A percentile compares a stretch with the other conserved stretches of the same genome.
Evolutionary conservation across 2,113 vertebrate species (phyloP).

Genomic region (Podarcis muralis): DNA sequence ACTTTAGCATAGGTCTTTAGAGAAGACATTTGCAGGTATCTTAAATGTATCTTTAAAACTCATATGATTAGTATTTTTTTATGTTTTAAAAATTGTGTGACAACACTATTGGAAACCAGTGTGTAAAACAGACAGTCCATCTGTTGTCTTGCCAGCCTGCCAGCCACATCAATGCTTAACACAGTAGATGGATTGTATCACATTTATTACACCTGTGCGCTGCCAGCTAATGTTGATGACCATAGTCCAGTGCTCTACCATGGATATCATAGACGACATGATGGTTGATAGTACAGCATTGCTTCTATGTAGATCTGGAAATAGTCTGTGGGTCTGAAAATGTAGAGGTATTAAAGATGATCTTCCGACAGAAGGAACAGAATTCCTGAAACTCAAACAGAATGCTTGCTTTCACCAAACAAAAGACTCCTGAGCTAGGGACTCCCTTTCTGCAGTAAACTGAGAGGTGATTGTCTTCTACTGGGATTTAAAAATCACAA

Average conservation of each 20-base stretch:
- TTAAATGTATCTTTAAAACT: too few relatives aligned
- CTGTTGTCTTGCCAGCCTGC: neutral
- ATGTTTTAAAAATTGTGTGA: neutral
- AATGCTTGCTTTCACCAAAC: neutral
- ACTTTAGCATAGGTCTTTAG: too few relatives aligned
- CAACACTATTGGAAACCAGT: neutral
- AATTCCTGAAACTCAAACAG: neutral
- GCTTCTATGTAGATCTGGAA: neutral
- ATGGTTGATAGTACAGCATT: neutral
- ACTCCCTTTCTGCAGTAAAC: neutral
- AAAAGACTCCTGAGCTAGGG: neutral
- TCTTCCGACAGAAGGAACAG: neutral
- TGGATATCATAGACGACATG: neutral
- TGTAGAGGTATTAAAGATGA: neutral
- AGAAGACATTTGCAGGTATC: too few relatives aligned
- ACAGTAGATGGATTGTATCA: neutral
- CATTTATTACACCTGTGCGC: neutral
- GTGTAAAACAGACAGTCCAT: neutral
- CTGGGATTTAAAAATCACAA: constrained; percentile 36
- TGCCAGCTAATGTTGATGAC: neutral
- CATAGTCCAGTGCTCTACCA: neutral
- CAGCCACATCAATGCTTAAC: neutral
- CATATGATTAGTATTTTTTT: too few relatives aligned
- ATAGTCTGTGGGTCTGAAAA: neutral
- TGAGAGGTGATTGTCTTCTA: constrained; percentile 20